Conservation (phyloP, 1,140 invertebrate genomes). For the Globodera rostochiensis region DNA sequence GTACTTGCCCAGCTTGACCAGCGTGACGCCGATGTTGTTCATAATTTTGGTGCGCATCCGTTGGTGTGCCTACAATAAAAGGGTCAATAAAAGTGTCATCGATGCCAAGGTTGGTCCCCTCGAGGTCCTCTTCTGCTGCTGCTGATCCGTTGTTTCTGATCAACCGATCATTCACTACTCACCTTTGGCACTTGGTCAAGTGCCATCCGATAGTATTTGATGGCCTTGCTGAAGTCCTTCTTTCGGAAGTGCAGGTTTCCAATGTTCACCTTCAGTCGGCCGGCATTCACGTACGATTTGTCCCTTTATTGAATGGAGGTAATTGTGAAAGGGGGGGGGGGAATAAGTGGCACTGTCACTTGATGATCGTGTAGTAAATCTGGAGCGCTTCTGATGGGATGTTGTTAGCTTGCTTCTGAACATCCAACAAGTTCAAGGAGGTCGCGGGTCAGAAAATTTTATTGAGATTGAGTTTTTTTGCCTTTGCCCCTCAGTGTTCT, state of each 20-base stretch:
- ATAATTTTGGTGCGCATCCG: slow-evolving; percentile 82
- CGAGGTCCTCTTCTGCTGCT: too few relatives aligned
- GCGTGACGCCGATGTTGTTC: slow-evolving; percentile 94
- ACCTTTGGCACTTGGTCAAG: slow-evolving; percentile 89
- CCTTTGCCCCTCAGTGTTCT: not conserved
- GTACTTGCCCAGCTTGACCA: slow-evolving; percentile 92
- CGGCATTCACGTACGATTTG: slow-evolving; percentile 66
- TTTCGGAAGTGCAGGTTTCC: slow-evolving; percentile 95
- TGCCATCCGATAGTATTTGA: slow-evolving; percentile 96
- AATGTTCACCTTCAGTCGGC: slow-evolving; percentile 93
- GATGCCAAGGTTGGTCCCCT: too few relatives aligned
- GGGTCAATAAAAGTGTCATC: slow-evolving; percentile 68
- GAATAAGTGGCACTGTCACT: slow-evolving; percentile 58
- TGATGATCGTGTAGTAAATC: slow-evolving; percentile 75
- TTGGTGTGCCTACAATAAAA: slow-evolving; percentile 67
- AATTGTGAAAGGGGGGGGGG: not conserved
- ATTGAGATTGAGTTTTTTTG: slow-evolving; percentile 76
- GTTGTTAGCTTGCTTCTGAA: slow-evolving; percentile 88
- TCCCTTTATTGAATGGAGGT: slow-evolving; percentile 66
- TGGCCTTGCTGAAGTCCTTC: slow-evolving; percentile 88
- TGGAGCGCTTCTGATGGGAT: slow-evolving; percentile 93
- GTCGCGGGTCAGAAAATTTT: not conserved
- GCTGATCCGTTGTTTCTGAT: too few relatives aligned
- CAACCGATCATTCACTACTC: not conserved
- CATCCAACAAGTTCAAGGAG: slow-evolving; percentile 54